phyloP scores from a whole-genome alignment of 92 coral and sea anemone species.

The Actinostola sp. region DNA sequence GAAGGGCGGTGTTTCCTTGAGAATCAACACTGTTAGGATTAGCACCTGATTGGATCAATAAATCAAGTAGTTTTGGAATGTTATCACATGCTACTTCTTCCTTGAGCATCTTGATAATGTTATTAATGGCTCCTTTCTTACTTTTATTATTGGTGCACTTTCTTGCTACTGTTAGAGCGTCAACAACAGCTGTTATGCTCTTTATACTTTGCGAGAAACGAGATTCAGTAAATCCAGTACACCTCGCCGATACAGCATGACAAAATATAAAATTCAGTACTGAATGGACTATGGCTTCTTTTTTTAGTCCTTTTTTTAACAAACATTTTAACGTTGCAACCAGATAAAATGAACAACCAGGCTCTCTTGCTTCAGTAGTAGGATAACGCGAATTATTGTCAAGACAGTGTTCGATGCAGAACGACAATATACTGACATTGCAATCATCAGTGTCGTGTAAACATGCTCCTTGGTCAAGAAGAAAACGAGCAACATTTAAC shows the following conservation, averaged over 20 bases:
- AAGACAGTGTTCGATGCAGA: not conserved
- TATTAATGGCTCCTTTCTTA: not conserved
- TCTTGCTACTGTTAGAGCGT: no score
- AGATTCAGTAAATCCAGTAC: no score
- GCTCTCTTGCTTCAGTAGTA: not conserved
- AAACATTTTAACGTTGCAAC: not conserved
- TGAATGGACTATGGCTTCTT: not conserved
- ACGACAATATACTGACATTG: not conserved
- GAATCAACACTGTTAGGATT: constrained; percentile 34
- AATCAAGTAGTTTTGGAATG: not conserved
- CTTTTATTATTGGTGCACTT: no score
- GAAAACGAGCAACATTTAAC: not conserved
- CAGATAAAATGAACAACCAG: no score
- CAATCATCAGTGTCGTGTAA: not conserved
- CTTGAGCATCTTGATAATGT: no score
- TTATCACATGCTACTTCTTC: no score
- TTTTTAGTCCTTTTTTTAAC: not conserved
- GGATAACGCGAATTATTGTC: not conserved
- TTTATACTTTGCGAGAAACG: no score
- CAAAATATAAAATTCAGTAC: not conserved
- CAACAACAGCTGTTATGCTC: no score
- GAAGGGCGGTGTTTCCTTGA: constrained; percentile 38
- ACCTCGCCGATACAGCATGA: not conserved
- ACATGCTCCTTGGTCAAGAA: not conserved
- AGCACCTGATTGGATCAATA: constrained; percentile 21